phyloP scores from a whole-genome alignment of 1,140 invertebrate genomes.

The Lordiphosa clarofinis region DNA sequence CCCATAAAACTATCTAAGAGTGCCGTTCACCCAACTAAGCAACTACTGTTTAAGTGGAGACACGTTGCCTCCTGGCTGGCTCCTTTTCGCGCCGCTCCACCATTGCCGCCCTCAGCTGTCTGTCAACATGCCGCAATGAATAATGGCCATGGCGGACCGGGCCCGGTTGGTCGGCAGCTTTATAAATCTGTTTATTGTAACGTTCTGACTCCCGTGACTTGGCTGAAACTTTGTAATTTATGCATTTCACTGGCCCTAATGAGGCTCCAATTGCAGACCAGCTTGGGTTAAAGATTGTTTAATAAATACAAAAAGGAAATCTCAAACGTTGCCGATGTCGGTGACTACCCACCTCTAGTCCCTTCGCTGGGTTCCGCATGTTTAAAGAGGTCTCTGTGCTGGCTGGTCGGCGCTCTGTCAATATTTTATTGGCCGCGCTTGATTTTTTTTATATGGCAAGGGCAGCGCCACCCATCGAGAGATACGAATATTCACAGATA shows the following conservation, averaged over 20 bases:
- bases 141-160: slow-evolving; percentile 20
- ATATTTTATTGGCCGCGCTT: slow-evolving; percentile 47
- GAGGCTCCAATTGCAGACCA: slow-evolving; percentile 32
- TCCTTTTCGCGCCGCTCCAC: too few relatives aligned
- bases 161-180: slow-evolving; percentile 23
- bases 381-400: slow-evolving; percentile 37
- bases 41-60: slow-evolving; percentile 2
- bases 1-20: not conserved
- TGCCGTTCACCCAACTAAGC: slow-evolving; percentile 1
- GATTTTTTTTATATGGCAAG: not conserved
- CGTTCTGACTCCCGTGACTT: slow-evolving; percentile 13
- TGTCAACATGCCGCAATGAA: slow-evolving; percentile 38
- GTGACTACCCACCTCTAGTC: too few relatives aligned
- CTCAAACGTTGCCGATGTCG: too few relatives aligned
- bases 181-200: slow-evolving; percentile 39
- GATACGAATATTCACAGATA: slow-evolving; percentile 20
- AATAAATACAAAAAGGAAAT: slow-evolving; percentile 1
- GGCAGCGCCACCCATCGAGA: slow-evolving; percentile 6
- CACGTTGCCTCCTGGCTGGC: not conserved
- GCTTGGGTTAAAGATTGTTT: not conserved
- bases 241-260: slow-evolving; percentile 26
- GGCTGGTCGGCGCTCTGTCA: slow-evolving; percentile 39
- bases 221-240: slow-evolving; percentile 30
- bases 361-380: not conserved
- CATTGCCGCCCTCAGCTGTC: slow-evolving; percentile 15